Percentiles rank a stretch among this genome's conserved stretches.
phyloP scores from a whole-genome alignment of 2,113 vertebrate species.

The Nerophis ophidion region DNA sequence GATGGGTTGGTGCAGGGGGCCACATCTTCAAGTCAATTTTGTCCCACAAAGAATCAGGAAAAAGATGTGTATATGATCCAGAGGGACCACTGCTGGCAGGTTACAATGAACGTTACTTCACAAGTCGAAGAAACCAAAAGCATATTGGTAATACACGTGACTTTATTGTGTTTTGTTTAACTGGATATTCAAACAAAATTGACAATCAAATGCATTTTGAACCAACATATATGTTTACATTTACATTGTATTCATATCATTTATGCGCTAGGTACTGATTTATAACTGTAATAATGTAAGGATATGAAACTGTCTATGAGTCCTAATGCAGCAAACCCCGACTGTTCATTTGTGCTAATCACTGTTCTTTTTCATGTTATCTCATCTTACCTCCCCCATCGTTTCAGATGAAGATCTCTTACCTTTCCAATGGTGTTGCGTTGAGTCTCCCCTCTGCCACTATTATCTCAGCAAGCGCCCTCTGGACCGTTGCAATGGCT shows the following conservation, averaged over 20 bases:
- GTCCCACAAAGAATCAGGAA: slow-evolving; percentile 67
- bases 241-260: neutral
- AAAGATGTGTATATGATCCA: slow-evolving; percentile 71
- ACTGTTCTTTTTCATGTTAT: neutral
- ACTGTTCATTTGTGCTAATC: too few relatives aligned
- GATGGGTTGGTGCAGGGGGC: slow-evolving; percentile 56
- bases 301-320: too few relatives aligned
- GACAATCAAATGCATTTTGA: neutral
- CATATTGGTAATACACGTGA: slow-evolving; percentile 64
- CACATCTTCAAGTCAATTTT: slow-evolving; percentile 68
- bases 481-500: slow-evolving; percentile 69
- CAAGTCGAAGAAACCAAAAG: slow-evolving; percentile 47
- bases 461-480: slow-evolving; percentile 72
- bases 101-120: slow-evolving; percentile 72
- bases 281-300: neutral
- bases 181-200: neutral
- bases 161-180: neutral
- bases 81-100: slow-evolving; percentile 72
- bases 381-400: neutral
- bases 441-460: slow-evolving; percentile 67
- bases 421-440: slow-evolving; percentile 78
- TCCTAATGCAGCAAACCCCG: too few relatives aligned
- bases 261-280: neutral
- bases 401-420: slow-evolving; percentile 71
- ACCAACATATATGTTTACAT: neutral